These are phyloP conservation scores for Scytalopus superciliaris DNA, from an alignment of 2,113 vertebrate species.

Conservation along the genomic window DNA sequence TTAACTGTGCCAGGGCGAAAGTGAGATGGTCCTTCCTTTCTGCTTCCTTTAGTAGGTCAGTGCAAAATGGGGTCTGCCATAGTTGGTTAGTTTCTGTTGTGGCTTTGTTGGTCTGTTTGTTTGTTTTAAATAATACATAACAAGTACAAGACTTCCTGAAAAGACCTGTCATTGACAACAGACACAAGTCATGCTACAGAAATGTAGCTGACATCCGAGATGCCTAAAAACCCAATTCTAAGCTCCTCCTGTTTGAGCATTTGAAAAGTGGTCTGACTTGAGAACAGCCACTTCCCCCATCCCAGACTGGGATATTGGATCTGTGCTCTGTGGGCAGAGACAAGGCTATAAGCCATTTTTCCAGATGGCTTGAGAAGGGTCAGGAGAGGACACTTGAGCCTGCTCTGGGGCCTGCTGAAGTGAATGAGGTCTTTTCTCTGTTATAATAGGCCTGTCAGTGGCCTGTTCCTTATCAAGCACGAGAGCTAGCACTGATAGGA, in stretches of 20 bases:
- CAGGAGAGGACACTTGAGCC: conserved; percentile 19
- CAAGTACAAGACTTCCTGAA: neutral
- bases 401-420: neutral
- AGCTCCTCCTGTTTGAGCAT: neutral
- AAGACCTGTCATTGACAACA: neutral
- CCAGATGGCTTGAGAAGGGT: conserved; percentile 14
- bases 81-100: neutral
- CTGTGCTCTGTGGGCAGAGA: neutral
- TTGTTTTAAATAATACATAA: neutral
- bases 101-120: neutral
- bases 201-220: neutral
- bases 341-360: neutral
- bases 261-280: neutral
- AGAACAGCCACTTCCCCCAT: neutral
- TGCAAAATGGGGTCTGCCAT: neutral
- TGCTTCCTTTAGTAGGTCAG: neutral
- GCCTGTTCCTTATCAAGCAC: neutral
- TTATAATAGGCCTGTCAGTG: neutral
- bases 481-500: neutral
- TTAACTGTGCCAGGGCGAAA: neutral
- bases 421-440: neutral
- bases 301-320: neutral
- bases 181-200: neutral
- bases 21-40: neutral
- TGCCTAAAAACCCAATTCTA: neutral